Evolutionary conservation across 2,888 invertebrate genomes (phyloP).

Genomic region (Acanthoscelides obtectus): DNA sequence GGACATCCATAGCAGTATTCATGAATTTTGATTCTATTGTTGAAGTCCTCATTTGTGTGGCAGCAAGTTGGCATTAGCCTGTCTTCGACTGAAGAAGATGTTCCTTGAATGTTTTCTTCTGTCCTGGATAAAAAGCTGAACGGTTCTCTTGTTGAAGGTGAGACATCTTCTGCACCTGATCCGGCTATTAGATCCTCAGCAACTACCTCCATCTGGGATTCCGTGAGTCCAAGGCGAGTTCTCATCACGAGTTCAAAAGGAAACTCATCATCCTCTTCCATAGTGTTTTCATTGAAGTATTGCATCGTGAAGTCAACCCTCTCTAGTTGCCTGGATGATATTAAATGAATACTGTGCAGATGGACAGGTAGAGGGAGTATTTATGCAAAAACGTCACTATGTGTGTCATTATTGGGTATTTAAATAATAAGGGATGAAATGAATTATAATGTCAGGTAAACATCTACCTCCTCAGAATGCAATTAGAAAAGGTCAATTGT

Average conservation of each 20-base stretch:
- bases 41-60: not conserved
- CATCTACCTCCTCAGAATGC: no score
- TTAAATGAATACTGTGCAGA: not conserved
- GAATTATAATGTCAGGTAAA: no score
- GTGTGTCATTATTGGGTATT: not conserved
- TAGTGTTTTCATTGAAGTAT: not conserved
- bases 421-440: not conserved
- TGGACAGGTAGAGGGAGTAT: not conserved
- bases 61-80: no score
- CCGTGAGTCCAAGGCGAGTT: not conserved
- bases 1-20: not conserved
- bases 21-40: not conserved
- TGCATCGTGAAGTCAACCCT: not conserved
- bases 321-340: not conserved
- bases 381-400: not conserved
- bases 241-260: not conserved
- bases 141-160: not conserved
- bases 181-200: constrained; percentile 1
- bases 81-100: no score
- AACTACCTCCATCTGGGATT: not conserved
- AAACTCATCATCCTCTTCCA: not conserved
- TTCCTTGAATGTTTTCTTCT: no score
- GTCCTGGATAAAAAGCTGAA: not conserved
- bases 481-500: no score
- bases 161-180: not conserved